Evolutionary conservation across 2,797 vertebrate species (phyloP).

Genomic region (Pempheris klunzingeri): DNA sequence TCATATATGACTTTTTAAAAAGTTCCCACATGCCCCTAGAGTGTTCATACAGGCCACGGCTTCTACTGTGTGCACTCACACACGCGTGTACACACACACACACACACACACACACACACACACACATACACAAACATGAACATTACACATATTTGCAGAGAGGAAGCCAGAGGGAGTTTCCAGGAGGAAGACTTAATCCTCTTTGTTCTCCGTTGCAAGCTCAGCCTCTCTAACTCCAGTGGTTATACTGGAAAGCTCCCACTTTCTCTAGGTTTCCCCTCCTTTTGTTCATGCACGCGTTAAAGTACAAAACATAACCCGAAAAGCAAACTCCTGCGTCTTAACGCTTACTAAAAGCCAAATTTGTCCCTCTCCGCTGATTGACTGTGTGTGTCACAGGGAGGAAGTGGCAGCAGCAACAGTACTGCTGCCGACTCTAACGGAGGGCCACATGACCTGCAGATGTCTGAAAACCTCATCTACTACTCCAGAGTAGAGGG

Average conservation of each 20-base stretch:
- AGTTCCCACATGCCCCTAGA: constrained; percentile 41
- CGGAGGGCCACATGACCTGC: constrained; percentile 75
- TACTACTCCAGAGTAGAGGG: constrained; percentile 95
- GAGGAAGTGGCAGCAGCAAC: constrained; percentile 58
- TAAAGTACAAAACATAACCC: not conserved
- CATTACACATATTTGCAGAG: constrained; percentile 30
- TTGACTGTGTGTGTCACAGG: constrained; percentile 46
- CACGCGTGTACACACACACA: constrained; percentile 3
- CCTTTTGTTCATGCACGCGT: not conserved
- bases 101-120: constrained; percentile 27
- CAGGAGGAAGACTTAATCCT: constrained; percentile 52
- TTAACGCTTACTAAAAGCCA: not conserved
- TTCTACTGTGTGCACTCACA: constrained; percentile 8
- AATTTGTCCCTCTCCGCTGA: not conserved
- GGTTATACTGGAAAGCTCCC: not conserved
- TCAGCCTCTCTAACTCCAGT: constrained; percentile 6
- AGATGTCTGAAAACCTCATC: constrained; percentile 97
- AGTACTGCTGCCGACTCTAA: constrained; percentile 58
- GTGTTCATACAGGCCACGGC: constrained; percentile 13
- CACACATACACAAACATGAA: constrained; percentile 6
- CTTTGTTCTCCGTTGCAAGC: constrained; percentile 22
- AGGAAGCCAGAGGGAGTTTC: constrained; percentile 68
- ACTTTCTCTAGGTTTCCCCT: not conserved
- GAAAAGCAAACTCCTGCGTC: constrained; percentile 1
- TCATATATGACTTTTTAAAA: constrained; percentile 14